These are phyloP conservation scores for Capreolus pygargus DNA, from an alignment of 2,113 vertebrate genomes.

Conservation along the genomic window DNA sequence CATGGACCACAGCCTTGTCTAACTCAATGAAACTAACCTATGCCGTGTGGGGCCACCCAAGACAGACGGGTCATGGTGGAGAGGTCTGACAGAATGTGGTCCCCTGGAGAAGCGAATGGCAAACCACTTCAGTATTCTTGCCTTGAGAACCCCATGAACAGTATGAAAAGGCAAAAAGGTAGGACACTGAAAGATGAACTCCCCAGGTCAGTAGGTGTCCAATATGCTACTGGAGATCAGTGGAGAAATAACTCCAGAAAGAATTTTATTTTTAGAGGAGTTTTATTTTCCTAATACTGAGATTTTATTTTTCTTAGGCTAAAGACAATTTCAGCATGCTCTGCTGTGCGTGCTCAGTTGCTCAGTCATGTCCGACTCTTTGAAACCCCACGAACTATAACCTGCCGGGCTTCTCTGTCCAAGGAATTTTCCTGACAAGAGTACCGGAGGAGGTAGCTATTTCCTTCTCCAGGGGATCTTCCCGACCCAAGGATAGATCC, in stretches of 20 bases:
- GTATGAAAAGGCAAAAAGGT: background rate
- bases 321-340: background rate
- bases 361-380: background rate
- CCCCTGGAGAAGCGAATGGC: background rate
- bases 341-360: background rate
- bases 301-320: background rate
- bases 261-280: background rate
- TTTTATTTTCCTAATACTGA: background rate
- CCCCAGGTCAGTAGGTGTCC: background rate
- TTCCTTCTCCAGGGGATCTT: background rate
- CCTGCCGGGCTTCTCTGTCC: background rate
- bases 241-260: background rate
- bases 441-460: background rate
- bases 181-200: background rate
- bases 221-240: background rate
- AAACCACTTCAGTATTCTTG: background rate
- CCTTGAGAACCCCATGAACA: background rate
- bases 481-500: background rate
- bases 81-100: background rate
- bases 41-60: background rate
- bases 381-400: background rate
- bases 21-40: background rate
- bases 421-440: background rate
- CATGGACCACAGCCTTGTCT: background rate
- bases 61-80: rapidly evolving